Evolutionary conservation across 2,797 vertebrate species (phyloP).

Genomic region (Danio tinwini): DNA sequence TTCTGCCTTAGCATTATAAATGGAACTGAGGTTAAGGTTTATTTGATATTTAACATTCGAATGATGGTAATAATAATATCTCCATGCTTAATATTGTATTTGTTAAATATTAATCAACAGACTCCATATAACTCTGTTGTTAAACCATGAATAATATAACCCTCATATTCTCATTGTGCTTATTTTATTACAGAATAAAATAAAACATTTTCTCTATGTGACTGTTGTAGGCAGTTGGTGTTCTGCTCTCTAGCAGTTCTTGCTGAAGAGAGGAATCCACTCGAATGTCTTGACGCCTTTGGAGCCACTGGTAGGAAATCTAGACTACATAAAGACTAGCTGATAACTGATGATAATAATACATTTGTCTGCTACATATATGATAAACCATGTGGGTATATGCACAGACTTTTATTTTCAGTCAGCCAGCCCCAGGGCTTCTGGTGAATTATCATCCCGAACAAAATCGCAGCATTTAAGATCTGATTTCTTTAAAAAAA

Average conservation of each 20-base stretch:
- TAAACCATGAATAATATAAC: neutral
- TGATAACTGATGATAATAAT: neutral
- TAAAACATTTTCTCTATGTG: constrained; percentile 5
- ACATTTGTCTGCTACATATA: neutral
- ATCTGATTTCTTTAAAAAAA: too few species aligned
- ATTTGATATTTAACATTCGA: neutral
- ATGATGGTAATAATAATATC: neutral
- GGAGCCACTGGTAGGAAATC: constrained; percentile 88
- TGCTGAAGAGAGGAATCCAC: constrained; percentile 86
- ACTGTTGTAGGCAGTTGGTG: constrained; percentile 86
- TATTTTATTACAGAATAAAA: neutral
- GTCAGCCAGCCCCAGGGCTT: too few species aligned
- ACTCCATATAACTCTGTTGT: neutral
- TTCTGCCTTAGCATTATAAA: neutral
- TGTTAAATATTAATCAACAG: too few species aligned
- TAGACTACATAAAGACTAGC: neutral
- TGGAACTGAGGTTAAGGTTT: neutral
- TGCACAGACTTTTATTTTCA: too few species aligned
- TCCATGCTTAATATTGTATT: neutral
- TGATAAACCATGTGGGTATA: too few species aligned
- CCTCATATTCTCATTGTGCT: neutral
- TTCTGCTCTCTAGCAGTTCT: constrained; percentile 92
- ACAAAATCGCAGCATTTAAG: too few species aligned
- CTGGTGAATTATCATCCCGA: too few species aligned
- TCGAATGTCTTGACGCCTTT: constrained; percentile 96